Conservation (phyloP, 2,113 vertebrate species). For the Myotis davidii region DNA sequence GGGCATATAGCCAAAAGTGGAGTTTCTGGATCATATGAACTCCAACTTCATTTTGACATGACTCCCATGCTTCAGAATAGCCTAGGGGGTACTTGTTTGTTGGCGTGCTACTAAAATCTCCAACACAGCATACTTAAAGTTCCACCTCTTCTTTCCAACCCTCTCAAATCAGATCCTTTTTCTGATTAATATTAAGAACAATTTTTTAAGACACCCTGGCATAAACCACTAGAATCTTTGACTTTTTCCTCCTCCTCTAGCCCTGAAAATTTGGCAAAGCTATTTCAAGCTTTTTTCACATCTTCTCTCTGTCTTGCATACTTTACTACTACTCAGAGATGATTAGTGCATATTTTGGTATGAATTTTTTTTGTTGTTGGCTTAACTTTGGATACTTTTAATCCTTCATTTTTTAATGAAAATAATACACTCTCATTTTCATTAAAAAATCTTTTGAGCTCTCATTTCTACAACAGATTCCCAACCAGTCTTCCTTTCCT, state of each 20-base stretch:
- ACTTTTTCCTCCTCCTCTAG: neutral
- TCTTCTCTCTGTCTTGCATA: neutral
- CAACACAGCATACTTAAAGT: neutral
- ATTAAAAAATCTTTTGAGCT: neutral
- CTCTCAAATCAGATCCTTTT: neutral
- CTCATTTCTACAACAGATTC: neutral
- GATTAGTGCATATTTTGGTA: neutral
- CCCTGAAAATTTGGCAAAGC: neutral
- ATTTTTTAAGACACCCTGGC: neutral
- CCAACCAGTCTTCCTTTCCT: neutral
- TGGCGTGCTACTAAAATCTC: neutral
- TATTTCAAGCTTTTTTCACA: neutral
- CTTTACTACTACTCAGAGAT: neutral
- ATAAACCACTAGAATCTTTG: neutral
- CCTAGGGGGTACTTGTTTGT: neutral
- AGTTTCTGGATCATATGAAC: neutral
- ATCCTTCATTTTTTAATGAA: neutral
- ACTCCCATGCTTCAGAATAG: neutral
- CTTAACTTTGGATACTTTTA: constrained; percentile 9
- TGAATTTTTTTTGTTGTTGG: neutral
- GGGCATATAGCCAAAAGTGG: neutral
- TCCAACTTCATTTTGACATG: neutral
- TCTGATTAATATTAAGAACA: neutral
- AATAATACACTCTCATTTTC: neutral
- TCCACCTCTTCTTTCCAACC: neutral